Base-by-base conservation (phyloP, 1,140 invertebrate genomes). In the Ptiloglossa arizonensis region DNA sequence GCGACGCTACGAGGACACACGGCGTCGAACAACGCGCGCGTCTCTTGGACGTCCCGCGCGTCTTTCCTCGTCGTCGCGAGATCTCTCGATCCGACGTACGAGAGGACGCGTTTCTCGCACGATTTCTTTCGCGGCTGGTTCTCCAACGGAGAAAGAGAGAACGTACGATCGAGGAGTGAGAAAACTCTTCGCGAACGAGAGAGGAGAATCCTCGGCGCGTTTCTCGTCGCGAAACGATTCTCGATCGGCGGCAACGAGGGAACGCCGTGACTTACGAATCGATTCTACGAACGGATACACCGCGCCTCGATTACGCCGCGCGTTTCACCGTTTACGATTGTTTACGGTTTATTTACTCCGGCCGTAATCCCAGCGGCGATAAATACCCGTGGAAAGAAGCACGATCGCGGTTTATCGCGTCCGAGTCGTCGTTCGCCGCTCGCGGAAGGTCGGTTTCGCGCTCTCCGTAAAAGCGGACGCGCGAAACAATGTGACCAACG, bases 401-500 rank as follows among this genome's bases (percentile, higher is more conserved):
- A 35, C 46, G 22, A 57, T n/a, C 27, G 32, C 22, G 56, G 68
- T 75, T 75, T 75, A 75, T 59, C 59, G 73, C 24, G 50, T 6
- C n/a, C 62, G 52, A 32, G 29, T 52, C n/a, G 38, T 19, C 27
- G 64, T 76, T 69, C 73, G 54, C 64, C n/a, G 54, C 13, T 29
- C 13, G 22, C 8, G 54, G 29, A 69, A 69, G 64, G 44, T 48
- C 32, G 59, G 22, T 17, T 8, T 19, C 13, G 38, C 11, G 0
- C 24, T 11, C 19, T 0, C 15, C 5, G 29, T 2, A 68, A 54
- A 50, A 44, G 15, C 54, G 41, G n/a, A n/a, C 11, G n/a, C 41
- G 29, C 38, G 32, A 73, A 72, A 83, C 75, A 79, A 79, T 83
- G 66, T 57, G 48, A 41, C 46, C n/a, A n/a, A n/a, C n/a, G n/a